Evolutionary conservation across 2,797 vertebrate species (phyloP), one percentile per base, ranked within the genome.

Genomic region (Pelodytes ibericus): DNA sequence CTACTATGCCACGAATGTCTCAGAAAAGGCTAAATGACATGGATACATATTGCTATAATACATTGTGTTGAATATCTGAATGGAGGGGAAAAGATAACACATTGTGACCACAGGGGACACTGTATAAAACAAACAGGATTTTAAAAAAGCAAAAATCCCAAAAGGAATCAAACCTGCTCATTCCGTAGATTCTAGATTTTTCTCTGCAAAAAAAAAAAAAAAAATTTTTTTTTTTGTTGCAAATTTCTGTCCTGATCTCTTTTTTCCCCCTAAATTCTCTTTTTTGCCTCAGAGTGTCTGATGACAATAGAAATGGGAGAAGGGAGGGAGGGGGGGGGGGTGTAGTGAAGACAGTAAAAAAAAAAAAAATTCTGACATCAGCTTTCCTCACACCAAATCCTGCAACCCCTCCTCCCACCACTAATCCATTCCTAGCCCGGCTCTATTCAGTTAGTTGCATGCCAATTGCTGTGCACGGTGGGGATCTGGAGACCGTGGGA

Each of bases 391-490:
- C 83, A 83, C 77, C 81, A 72, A 79, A 72, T 65, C 51, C 75
- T 80, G 53, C 73, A 72, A 81, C 83, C 80, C 84, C 82, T 78
- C 84, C 76, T 79, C 63, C 65, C 29, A 22, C 18, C 31, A 33
- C 71, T 70, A 61, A 61, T 71, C 74, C 81, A 88, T 73, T 66
- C 81, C 61, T 3, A 84, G 86, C 81, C 82, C 63, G 84, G 82
- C 84, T 79, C 64, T 27, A 84, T 82, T 84, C 88, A 74, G 84
- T 84, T 44, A 59, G 84, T 81, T 85, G 87, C 88, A 84, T 83
- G 60, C 10, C 59, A 47, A 16, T 67, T 51, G 73, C 77, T 7
- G 36, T 41, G 57, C 39, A 33, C 65, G 20, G 71, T 44, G 33
- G 63, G 31, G 73, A 70, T 64, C 66, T 27, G 60, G 61, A 74